Evolutionary conservation across 1,140 invertebrate species (phyloP), one percentile per base, ranked within the genome.

Genomic region (Ceratosolen solmsi): DNA sequence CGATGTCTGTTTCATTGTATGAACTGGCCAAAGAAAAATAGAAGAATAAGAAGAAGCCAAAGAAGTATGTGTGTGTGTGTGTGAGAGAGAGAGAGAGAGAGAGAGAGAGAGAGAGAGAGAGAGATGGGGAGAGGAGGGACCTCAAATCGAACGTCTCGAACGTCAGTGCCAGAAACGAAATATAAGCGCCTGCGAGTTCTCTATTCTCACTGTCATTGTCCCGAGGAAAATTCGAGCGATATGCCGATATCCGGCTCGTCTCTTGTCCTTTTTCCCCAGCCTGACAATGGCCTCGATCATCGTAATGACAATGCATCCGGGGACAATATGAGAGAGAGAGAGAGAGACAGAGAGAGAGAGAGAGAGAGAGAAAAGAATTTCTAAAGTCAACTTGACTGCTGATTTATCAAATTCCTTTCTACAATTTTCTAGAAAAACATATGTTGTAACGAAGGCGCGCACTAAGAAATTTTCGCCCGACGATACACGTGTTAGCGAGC

Each of bases 111-210:
- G 11, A 11, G 60, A 54, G 3, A 1, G 58, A 63, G 58, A 68
- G 49, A 63, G 22, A 15, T 0, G 22, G n/a, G 20, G 22, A 25
- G 51, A 9, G n/a, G n/a, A 30, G 22, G 17, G 51, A 36, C 9
- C 33, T 70, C 60, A 84, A 87, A 86, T 87, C 85, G 84, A 80
- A 86, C 83, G 85, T 86, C 85, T 87, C 85, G 84, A 87, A 87
- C 83, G 87, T 87, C 87, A 86, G 80, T 84, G 83, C 83, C 87
- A 87, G 87, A 85, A 75, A 83, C 85, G 84, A 86, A 86, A 86
- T 85, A 86, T 68, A 80, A 86, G 82, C 85, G 85, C 83, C 83
- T 79, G 79, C 82, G 84, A 84, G 83, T 84, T 86, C 82, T 86
- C 83, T 73, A 84, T 85, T 83, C 84, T 80, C 71, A 27, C 20